Conservation (phyloP, 2,888 invertebrate genomes). For the Amiota communis region DNA sequence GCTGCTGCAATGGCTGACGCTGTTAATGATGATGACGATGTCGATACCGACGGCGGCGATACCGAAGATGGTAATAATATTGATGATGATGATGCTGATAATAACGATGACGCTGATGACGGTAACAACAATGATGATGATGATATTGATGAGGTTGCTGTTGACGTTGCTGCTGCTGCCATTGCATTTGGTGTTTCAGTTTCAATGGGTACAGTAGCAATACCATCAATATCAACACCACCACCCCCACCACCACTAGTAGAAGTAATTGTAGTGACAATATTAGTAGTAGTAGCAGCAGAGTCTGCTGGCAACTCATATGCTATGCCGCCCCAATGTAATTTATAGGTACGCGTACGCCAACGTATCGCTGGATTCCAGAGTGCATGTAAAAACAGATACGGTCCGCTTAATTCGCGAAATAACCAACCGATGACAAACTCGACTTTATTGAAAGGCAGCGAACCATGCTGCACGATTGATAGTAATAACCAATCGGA, state of each 20-base stretch:
- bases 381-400: slow-evolving; percentile 89
- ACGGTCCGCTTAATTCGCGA: slow-evolving; percentile 91
- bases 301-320: slow-evolving; percentile 81
- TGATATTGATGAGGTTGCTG: background rate
- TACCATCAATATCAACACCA: background rate
- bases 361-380: slow-evolving; percentile 92
- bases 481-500: slow-evolving; percentile 95
- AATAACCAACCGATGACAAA: slow-evolving; percentile 96
- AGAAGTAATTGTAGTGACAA: too few relatives aligned
- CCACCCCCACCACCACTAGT: too few relatives aligned
- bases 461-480: slow-evolving; percentile 91
- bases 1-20: background rate
- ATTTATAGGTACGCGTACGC: slow-evolving; percentile 91
- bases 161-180: background rate
- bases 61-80: background rate
- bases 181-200: background rate
- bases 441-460: slow-evolving; percentile 95
- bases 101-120: background rate
- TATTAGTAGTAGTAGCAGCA: background rate
- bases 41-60: background rate
- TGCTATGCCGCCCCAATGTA: slow-evolving; percentile 96
- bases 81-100: background rate
- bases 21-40: slow-evolving; percentile 7
- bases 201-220: background rate
- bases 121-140: background rate